Evolutionary conservation across 2,113 vertebrate genomes (phyloP).

Genomic region (Oophaga pumilio): DNA sequence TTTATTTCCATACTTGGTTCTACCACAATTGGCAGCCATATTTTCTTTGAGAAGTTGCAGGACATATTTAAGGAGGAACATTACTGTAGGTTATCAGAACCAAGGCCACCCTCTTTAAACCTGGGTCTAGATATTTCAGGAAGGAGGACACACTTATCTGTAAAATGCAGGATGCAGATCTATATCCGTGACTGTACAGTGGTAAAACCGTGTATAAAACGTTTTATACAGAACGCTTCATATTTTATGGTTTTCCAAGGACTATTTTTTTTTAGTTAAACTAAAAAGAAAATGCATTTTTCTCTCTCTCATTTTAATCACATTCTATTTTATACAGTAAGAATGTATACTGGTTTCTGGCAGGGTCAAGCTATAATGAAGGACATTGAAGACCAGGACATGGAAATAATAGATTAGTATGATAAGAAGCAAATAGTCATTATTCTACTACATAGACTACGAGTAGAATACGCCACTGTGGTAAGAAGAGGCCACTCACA

Average conservation of each 20-base stretch:
- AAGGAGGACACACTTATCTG: not conserved
- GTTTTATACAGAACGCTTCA: not conserved
- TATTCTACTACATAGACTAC: too few species aligned
- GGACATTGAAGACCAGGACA: too few species aligned
- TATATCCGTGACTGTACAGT: not conserved
- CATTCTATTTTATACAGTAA: not conserved
- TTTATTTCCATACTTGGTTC: too few species aligned
- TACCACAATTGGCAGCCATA: too few species aligned
- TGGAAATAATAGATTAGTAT: too few species aligned
- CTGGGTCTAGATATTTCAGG: not conserved
- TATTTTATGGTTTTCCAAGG: not conserved
- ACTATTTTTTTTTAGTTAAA: not conserved
- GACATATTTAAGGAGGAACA: not conserved
- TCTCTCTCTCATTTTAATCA: not conserved
- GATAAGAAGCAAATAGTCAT: too few species aligned
- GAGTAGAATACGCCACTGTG: too few species aligned
- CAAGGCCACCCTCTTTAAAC: not conserved
- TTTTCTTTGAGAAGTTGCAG: not conserved
- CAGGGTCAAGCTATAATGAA: too few species aligned
- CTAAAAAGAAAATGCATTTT: not conserved
- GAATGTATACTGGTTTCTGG: too few species aligned
- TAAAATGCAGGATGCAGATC: not conserved
- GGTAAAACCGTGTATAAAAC: not conserved
- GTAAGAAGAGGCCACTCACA: too few species aligned
- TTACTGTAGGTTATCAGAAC: not conserved